These are phyloP conservation scores for Puntigrus tetrazona DNA, from an alignment of 2,113 vertebrate species.

Conservation along the genomic window DNA sequence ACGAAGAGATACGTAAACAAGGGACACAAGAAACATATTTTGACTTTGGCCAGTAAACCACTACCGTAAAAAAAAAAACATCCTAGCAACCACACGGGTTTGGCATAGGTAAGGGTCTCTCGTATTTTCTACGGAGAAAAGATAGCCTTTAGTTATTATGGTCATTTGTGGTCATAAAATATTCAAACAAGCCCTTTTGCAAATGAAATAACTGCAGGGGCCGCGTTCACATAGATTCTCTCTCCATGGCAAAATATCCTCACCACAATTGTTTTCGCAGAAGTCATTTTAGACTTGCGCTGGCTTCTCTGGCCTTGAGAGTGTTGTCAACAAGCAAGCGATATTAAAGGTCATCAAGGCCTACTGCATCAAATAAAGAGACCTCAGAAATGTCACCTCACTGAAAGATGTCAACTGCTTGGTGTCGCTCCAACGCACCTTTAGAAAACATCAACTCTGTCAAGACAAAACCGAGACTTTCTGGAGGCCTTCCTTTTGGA, in stretches of 20 bases:
- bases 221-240: neutral
- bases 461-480: neutral
- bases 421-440: neutral
- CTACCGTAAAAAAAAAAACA: neutral
- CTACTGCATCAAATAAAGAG: neutral
- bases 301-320: conserved; percentile 4
- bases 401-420: conserved; percentile 1
- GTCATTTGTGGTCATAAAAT: neutral
- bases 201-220: neutral
- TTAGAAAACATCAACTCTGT: conserved; percentile 5
- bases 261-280: neutral
- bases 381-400: conserved; percentile 7
- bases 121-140: neutral
- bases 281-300: neutral
- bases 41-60: neutral
- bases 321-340: neutral
- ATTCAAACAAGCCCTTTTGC: neutral
- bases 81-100: neutral
- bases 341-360: neutral
- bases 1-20: no score
- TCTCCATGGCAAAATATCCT: neutral
- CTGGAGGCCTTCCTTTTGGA: neutral
- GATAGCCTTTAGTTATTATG: neutral
- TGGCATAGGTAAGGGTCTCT: neutral
- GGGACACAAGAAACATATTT: neutral